phyloP scores from a whole-genome alignment of 1,140 invertebrate genomes.

The Drosophila ohnishii region DNA sequence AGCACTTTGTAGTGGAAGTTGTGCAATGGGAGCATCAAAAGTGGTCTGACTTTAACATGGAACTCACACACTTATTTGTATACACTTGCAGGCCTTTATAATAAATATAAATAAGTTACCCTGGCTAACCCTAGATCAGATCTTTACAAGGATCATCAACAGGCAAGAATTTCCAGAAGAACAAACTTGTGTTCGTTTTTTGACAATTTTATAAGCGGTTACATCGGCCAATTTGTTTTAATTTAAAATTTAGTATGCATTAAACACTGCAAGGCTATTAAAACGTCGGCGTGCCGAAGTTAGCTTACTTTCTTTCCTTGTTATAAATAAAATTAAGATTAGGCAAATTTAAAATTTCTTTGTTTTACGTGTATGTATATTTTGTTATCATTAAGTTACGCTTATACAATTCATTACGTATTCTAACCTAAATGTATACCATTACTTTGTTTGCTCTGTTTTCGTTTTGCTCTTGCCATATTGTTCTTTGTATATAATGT shows the following conservation, averaged over 20 bases:
- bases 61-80: background rate
- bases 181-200: too few species aligned
- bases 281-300: too few species aligned
- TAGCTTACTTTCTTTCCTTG: too few species aligned
- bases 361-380: constrained; percentile 60
- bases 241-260: too few species aligned
- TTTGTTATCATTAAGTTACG: constrained; percentile 78
- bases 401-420: constrained; percentile 79
- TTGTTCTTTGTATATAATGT: constrained; percentile 41
- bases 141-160: too few species aligned
- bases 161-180: too few species aligned
- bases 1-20: constrained; percentile 26
- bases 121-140: too few species aligned
- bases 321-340: constrained; percentile 50
- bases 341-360: constrained; percentile 54
- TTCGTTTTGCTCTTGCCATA: constrained; percentile 40
- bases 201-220: too few species aligned
- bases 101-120: too few species aligned
- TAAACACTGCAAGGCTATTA: too few species aligned
- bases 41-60: constrained; percentile 32
- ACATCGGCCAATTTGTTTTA: too few species aligned
- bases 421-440: constrained; percentile 80
- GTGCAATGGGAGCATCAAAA: constrained; percentile 62
- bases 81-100: background rate
- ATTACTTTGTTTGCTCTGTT: constrained; percentile 48